Base-by-base conservation (phyloP, 1,140 invertebrate species). In the Drosophila seguyi region DNA sequence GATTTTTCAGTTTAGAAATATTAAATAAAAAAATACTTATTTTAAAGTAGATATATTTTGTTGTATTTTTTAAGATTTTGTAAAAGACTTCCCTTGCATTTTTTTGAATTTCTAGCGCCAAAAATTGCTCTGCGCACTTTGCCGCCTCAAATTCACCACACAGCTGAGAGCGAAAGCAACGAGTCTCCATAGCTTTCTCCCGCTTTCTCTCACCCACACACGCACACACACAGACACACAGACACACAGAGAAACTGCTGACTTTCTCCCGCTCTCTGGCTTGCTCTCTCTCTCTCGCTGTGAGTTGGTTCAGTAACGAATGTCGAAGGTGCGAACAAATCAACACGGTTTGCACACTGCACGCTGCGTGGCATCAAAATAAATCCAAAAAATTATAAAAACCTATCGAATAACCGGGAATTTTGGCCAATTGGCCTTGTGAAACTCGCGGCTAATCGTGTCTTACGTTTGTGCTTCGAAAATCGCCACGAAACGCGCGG, bases 321-420 rank as follows among this genome's bases (percentile, higher is more conserved):
- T 90, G 69, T 81, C 68, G 56, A 76, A 90, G 85, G 85, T 90
- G 85, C 85, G 85, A 90, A 86, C 86, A 90, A 90, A 90, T 90
- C 85, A 90, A 90, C 85, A 88, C 85, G 81, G 85, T 81, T 90
- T 75, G 69, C 86, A 85, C 81, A 84, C 85, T 84, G 76, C 77
- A 90, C 76, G 81, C 77, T 73, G 71, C 65, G 78, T 85, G 86
- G 52, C 75, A 75, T 85, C 63, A 85, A 90, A 90, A 85, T 81
- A 90, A 90, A 69, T 90, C 60, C 34, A 29, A 73, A 85, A 79
- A 79, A 90, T 90, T 85, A 65, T 20, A 39, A 81, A 85, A 90
- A 59, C 29, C 41, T n/a, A 16, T 27, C 59, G 60, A 48, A 61
- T 74, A 61, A 69, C 39, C 52, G 48, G 25, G 36, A 72, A 90